Evolutionary conservation across 2,888 invertebrate genomes (phyloP).

Genomic region (Phortica magna): DNA sequence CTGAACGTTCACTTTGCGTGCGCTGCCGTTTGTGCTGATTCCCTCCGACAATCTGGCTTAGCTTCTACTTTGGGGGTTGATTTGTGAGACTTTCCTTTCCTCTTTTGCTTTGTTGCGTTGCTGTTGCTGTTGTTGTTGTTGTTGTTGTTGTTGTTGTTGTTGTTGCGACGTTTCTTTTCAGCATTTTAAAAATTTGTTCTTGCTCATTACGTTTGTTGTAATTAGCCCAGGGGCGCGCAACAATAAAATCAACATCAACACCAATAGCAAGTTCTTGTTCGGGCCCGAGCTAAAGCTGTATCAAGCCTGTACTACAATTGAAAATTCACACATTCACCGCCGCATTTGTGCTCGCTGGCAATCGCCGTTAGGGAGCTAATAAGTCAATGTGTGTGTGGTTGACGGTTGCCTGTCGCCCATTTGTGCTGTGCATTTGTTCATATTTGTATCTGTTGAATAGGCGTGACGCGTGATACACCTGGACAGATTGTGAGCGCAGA

Average conservation of each 20-base stretch:
- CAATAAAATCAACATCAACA: slow-evolving; percentile 60
- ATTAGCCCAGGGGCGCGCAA: slow-evolving; percentile 43
- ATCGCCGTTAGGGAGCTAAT: slow-evolving; percentile 57
- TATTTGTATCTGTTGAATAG: slow-evolving; percentile 49
- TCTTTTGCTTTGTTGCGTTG: not conserved
- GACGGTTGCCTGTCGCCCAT: slow-evolving; percentile 38
- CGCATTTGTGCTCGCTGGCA: slow-evolving; percentile 24
- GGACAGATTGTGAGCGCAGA: slow-evolving; percentile 68
- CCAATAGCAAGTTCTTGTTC: not conserved
- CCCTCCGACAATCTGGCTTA: not conserved
- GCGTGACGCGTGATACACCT: slow-evolving; percentile 77
- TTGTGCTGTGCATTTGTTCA: slow-evolving; percentile 17
- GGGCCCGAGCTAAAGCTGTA: slow-evolving; percentile 27
- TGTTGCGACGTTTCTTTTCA: not conserved
- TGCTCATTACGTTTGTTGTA: slow-evolving; percentile 28
- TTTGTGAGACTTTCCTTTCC: slow-evolving; percentile 22
- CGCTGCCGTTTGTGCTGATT: not conserved
- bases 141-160: not conserved
- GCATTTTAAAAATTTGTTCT: not conserved
- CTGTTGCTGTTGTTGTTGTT: not conserved
- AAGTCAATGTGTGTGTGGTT: slow-evolving; percentile 56
- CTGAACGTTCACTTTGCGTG: slow-evolving; percentile 7
- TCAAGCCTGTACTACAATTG: slow-evolving; percentile 71
- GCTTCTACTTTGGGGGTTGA: slow-evolving; percentile 42
- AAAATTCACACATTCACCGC: slow-evolving; percentile 58